phyloP scores from a whole-genome alignment of 2,888 invertebrate species.

The Latheticus oryzae region DNA sequence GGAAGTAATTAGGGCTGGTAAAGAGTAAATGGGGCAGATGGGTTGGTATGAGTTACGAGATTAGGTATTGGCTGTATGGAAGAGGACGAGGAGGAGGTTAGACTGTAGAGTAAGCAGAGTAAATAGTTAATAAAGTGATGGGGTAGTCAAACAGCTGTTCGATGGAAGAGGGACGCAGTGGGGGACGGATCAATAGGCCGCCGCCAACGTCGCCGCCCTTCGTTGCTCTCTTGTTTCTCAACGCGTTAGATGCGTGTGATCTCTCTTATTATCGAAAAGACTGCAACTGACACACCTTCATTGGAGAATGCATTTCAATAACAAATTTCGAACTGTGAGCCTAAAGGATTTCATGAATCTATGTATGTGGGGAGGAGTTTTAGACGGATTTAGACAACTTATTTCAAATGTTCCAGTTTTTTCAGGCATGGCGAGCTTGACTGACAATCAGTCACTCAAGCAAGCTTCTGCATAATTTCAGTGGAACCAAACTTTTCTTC shows the following conservation, averaged over 20 bases:
- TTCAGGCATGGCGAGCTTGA: too few relatives aligned
- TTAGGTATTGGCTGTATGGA: constrained; percentile 36
- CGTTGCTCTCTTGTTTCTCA: constrained; percentile 29
- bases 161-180: constrained; percentile 42
- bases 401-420: too few relatives aligned
- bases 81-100: constrained; percentile 30
- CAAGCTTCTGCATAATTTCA: too few relatives aligned
- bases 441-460: too few relatives aligned
- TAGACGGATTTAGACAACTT: constrained; percentile 27
- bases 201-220: constrained; percentile 37
- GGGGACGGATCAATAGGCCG: constrained; percentile 48
- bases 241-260: too few relatives aligned
- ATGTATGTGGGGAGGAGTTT: constrained; percentile 22
- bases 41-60: constrained; percentile 33
- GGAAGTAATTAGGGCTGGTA: constrained; percentile 37
- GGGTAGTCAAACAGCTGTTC: constrained; percentile 44
- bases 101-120: constrained; percentile 38
- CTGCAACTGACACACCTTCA: constrained; percentile 29
- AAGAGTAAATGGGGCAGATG: constrained; percentile 39
- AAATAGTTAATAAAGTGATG: constrained; percentile 42
- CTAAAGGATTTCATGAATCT: constrained; percentile 27
- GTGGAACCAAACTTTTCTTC: too few relatives aligned
- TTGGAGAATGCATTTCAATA: constrained; percentile 30
- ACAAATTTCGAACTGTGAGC: constrained; percentile 27
- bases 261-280: constrained; percentile 29